Percentiles rank a stretch among this genome's conserved stretches.
Conservation (phyloP, 2,888 invertebrate species). For the Megaustenia siamemsis region DNA sequence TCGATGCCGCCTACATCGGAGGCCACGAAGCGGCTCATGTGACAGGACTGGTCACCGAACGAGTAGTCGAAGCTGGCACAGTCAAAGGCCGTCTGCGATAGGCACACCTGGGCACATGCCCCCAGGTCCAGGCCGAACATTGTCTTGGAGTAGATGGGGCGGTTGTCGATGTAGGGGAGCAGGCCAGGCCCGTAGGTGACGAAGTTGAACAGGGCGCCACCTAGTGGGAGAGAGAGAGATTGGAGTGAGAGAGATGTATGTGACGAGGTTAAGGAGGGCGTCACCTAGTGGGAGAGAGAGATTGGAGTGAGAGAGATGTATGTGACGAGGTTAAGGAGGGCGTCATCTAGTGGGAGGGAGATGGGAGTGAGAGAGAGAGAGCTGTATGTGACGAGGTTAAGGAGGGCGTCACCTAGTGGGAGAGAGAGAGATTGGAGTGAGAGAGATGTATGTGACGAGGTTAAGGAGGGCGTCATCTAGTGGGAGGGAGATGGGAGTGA, state of each 20-base stretch:
- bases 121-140: constrained; percentile 73
- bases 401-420: too few species aligned
- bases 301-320: neutral
- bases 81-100: constrained; percentile 71
- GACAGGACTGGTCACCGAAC: constrained; percentile 72
- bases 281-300: too few species aligned
- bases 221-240: constrained; percentile 60
- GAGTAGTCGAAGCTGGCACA: constrained; percentile 77
- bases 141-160: constrained; percentile 72
- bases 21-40: constrained; percentile 75
- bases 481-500: too few species aligned
- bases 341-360: too few species aligned
- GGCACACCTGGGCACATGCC: constrained; percentile 76
- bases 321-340: too few species aligned
- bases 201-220: constrained; percentile 73
- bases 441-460: neutral
- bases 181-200: constrained; percentile 76
- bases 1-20: constrained; percentile 74
- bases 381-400: too few species aligned
- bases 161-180: constrained; percentile 69
- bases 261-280: too few species aligned
- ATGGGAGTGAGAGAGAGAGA: too few species aligned
- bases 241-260: neutral
- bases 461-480: too few species aligned
- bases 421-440: neutral